Percentiles rank a stretch among this genome's conserved stretches.
Conservation (phyloP, 2,888 invertebrate genomes). For the Eucera pruinosa region DNA sequence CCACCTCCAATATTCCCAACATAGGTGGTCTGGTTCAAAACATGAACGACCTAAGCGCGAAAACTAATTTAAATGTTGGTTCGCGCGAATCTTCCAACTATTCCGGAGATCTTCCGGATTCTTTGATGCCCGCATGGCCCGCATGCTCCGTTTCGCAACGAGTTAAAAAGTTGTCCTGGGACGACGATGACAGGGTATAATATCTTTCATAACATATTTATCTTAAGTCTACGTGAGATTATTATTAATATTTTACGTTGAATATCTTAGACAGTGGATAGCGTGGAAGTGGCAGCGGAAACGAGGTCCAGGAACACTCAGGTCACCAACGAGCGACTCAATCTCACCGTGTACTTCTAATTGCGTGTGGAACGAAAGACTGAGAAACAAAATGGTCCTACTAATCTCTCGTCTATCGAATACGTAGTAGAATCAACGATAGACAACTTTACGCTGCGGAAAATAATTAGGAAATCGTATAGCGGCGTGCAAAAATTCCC, state of each 20-base stretch:
- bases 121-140: slow-evolving; percentile 87
- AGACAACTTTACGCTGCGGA: neutral
- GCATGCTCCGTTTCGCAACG: slow-evolving; percentile 88
- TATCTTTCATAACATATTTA: neutral
- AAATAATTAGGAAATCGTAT: no score
- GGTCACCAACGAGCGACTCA: slow-evolving; percentile 86
- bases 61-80: slow-evolving; percentile 73
- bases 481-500: no score
- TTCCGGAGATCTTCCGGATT: slow-evolving; percentile 81
- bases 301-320: slow-evolving; percentile 80
- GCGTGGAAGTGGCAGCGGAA: slow-evolving; percentile 84
- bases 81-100: slow-evolving; percentile 81
- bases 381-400: slow-evolving; percentile 25
- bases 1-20: slow-evolving; percentile 82
- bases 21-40: slow-evolving; percentile 81
- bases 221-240: no score
- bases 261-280: slow-evolving; percentile 84
- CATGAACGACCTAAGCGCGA: slow-evolving; percentile 82
- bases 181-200: slow-evolving; percentile 85
- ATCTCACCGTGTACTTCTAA: slow-evolving; percentile 90
- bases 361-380: slow-evolving; percentile 37
- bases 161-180: slow-evolving; percentile 93
- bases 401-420: neutral
- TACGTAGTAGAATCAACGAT: neutral
- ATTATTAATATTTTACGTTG: neutral